These are phyloP conservation scores for Pseudochirops corinnae DNA, from an alignment of 2,797 vertebrate species.

Conservation along the genomic window DNA sequence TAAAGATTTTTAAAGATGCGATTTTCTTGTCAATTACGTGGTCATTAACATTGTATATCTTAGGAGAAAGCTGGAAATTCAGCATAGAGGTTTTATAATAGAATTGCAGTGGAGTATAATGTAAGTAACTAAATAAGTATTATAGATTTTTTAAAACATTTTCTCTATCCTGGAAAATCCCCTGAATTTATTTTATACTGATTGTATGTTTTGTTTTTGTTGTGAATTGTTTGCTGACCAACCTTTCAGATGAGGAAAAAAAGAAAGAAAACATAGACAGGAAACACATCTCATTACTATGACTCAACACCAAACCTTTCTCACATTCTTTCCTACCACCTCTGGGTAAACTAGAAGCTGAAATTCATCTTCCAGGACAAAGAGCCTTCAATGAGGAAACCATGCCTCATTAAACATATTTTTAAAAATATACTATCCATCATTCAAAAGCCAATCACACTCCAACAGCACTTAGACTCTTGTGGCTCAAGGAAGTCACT, in stretches of 20 bases:
- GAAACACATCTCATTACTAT: constrained; percentile 49
- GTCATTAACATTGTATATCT: neutral
- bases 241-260: constrained; percentile 43
- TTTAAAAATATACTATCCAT: constrained; percentile 61
- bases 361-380: constrained; percentile 64
- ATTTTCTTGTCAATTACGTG: constrained; percentile 62
- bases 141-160: neutral
- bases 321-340: constrained; percentile 64
- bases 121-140: constrained; percentile 54
- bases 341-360: constrained; percentile 65
- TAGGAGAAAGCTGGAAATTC: constrained; percentile 34
- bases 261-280: constrained; percentile 47
- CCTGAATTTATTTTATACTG: constrained; percentile 51
- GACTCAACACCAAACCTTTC: constrained; percentile 58
- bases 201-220: constrained; percentile 62
- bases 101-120: constrained; percentile 25
- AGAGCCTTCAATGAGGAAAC: constrained; percentile 65
- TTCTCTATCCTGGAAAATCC: neutral
- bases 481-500: constrained; percentile 44
- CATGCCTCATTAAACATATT: constrained; percentile 64
- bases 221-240: constrained; percentile 69
- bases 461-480: constrained; percentile 56
- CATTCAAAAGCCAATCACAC: constrained; percentile 61
- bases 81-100: constrained; percentile 32
- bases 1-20: constrained; percentile 69